Base-by-base conservation (phyloP, 2,113 vertebrate species). In the Petrocephalus microphthalmus region DNA sequence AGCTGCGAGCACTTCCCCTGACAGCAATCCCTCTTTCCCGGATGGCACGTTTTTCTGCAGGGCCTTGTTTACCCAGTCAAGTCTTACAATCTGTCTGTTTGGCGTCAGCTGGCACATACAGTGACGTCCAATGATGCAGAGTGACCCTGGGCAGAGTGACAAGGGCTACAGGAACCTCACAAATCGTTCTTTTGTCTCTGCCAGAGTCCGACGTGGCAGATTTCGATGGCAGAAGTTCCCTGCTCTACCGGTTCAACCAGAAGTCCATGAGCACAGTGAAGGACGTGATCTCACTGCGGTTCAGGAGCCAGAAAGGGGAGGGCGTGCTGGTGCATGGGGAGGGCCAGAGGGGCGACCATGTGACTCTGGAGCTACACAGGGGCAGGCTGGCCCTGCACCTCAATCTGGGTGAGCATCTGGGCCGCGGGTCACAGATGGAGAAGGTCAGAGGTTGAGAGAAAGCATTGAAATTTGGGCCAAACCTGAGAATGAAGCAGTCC, bases 201-300 rank as follows among this genome's bases (percentile, higher is more conserved):
- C 83, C 29, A 98, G 98, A 99, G 94, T 99, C 98, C 0, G 97
- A 97, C 5, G 93, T 98, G 88, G 98, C 97, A 1, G 98, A 99
- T 93, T 99, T 99, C 67, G 97, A 99, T 71, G 98, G 98, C 93
- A 95, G 97, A 90, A 99, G 98, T 92, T 98, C 98, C 0, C 94
- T 99, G 89, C 96, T 99, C n/a, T 99, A 99, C 90, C 97, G 98
- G 93, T 99, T 99, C 92, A 99, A 98, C 94, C 98, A 99, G 94
- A 99, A 99, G 91, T 95, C 97, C 88, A 98, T 98, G 97, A 98
- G 97, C 51, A 99, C 98, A 0, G 97, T 98, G 92, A 99, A 99
- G 94, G 98, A 99, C 57, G 97, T 99, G 88, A 96, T 99, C 92
- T 99, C 98, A 19, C 94, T 99, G 90, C 97, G 96, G 90, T 99